Evolutionary conservation across 2,113 vertebrate species (phyloP).

Genomic region (Scomber colias): DNA sequence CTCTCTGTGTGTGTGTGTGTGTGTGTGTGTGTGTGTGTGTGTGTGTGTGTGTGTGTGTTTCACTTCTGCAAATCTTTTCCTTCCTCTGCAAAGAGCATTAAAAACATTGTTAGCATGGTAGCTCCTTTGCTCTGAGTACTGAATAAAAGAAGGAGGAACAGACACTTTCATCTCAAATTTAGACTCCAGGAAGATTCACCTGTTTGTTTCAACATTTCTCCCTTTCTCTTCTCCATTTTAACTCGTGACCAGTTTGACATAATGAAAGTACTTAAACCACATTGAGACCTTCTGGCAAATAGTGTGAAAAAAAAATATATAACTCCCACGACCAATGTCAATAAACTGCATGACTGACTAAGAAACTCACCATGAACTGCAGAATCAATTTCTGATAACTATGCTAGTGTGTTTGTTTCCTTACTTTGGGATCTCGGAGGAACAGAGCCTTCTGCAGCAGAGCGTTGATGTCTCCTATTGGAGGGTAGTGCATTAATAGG

Average conservation of each 20-base stretch:
- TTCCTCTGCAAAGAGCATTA: not conserved
- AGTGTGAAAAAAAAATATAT: not conserved
- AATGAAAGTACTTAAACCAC: slow-evolving; percentile 9
- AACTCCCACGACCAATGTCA: not conserved
- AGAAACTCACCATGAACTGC: not conserved
- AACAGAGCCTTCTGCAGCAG: slow-evolving; percentile 97
- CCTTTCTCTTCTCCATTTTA: slow-evolving; percentile 15
- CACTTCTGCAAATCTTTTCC: slow-evolving; percentile 42
- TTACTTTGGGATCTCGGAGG: slow-evolving; percentile 98
- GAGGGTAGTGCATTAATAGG: slow-evolving; percentile 98
- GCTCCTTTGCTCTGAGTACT: not conserved
- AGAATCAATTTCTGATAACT: not conserved
- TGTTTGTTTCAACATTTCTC: not conserved
- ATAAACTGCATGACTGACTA: not conserved
- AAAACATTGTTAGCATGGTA: not conserved
- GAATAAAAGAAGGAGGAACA: not conserved
- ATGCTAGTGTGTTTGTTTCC: not conserved
- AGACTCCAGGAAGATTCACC: not conserved
- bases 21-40: too few species aligned
- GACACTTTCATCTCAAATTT: not conserved
- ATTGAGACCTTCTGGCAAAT: not conserved
- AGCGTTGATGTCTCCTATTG: slow-evolving; percentile 93
- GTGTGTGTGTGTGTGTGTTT: slow-evolving; percentile 6
- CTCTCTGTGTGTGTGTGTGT: not conserved
- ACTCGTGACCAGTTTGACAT: slow-evolving; percentile 8